Conservation (phyloP, 2,797 vertebrate species). For the Crax fasciolata region DNA sequence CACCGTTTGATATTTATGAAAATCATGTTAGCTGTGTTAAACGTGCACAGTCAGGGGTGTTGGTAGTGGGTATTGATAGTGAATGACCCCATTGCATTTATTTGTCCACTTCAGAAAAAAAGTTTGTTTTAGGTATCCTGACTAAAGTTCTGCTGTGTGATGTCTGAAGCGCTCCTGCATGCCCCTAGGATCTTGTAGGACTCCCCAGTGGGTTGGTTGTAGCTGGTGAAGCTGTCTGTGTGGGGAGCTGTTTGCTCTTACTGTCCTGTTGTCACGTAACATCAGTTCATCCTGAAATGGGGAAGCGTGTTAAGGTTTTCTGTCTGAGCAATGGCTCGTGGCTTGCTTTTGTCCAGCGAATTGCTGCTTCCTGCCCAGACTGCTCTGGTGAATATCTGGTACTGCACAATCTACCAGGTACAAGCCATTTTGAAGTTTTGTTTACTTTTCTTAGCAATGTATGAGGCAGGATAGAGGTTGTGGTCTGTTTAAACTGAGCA, state of each 20-base stretch:
- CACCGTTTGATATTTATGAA: not conserved
- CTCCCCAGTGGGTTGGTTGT: not conserved
- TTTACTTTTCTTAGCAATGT: constrained; percentile 16
- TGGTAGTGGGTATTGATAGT: not conserved
- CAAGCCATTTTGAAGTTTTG: not conserved
- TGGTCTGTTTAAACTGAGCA: constrained; percentile 43
- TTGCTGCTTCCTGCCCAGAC: not conserved
- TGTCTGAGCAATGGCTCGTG: not conserved
- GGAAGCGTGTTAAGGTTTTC: not conserved
- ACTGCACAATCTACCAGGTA: not conserved
- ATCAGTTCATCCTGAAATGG: not conserved
- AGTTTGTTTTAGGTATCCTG: not conserved
- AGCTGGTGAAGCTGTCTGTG: not conserved
- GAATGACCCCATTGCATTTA: not conserved
- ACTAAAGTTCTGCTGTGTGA: not conserved
- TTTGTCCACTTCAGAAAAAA: not conserved
- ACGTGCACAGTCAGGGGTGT: not conserved
- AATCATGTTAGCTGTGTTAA: not conserved
- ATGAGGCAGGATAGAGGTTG: constrained; percentile 25
- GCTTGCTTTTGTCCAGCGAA: not conserved
- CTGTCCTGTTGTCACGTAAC: not conserved
- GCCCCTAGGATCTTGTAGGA: not conserved
- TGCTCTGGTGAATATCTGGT: not conserved
- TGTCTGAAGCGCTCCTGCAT: not conserved
- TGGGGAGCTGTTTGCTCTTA: not conserved